Evolutionary conservation across 2,888 invertebrate genomes (phyloP).

Genomic region (Sphecodes monilicornis): DNA sequence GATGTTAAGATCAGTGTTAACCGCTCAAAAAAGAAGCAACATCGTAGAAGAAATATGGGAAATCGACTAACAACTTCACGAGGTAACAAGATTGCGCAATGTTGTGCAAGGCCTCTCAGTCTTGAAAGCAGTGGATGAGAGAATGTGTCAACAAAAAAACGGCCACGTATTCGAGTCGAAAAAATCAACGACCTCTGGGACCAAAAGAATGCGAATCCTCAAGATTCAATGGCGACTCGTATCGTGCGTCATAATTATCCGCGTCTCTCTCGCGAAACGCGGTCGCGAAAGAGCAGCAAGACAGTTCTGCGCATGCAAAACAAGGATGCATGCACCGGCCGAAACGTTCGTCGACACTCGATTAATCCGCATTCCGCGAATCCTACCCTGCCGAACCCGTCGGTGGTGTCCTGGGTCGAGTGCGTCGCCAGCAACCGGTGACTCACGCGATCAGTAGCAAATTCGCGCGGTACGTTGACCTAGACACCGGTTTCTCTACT

Average conservation of each 20-base stretch:
- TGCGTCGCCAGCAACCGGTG: slow-evolving; percentile 42
- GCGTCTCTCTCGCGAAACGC: neutral
- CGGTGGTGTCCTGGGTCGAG: slow-evolving; percentile 28
- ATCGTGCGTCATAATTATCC: slow-evolving; percentile 5
- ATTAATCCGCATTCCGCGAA: slow-evolving; percentile 63
- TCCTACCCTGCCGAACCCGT: slow-evolving; percentile 33
- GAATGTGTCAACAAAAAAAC: neutral
- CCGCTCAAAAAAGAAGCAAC: neutral
- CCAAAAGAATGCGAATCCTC: neutral
- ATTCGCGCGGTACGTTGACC: slow-evolving; percentile 67
- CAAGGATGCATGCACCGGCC: slow-evolving; percentile 7
- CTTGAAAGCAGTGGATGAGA: neutral
- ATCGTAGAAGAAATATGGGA: neutral
- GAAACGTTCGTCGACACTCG: slow-evolving; percentile 54
- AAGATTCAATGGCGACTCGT: neutral
- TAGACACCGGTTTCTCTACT: slow-evolving; percentile 62
- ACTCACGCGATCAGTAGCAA: slow-evolving; percentile 63
- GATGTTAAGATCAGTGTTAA: too few species aligned
- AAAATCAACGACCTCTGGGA: slow-evolving; percentile 6
- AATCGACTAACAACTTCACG: neutral
- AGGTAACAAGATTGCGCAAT: neutral
- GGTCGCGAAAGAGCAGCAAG: neutral
- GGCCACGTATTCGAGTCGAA: neutral
- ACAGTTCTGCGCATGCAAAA: neutral
- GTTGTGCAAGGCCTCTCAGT: neutral